Percentiles rank a stretch among this genome's conserved stretches.
phyloP scores from a whole-genome alignment of 2,888 invertebrate genomes.

The Ichneumoninae sp. region DNA sequence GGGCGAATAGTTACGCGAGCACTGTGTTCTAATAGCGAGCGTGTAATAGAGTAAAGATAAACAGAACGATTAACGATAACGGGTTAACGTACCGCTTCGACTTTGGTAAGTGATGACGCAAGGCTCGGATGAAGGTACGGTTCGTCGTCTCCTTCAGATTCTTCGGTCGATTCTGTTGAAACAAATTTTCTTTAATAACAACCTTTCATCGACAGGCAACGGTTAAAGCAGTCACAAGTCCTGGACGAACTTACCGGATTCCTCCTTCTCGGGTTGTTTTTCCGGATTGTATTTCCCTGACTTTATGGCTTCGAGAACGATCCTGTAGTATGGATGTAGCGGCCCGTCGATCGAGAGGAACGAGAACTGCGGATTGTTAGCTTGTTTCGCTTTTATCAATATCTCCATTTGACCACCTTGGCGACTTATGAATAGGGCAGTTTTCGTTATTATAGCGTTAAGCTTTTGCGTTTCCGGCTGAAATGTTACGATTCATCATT shows the following conservation, averaged over 20 bases:
- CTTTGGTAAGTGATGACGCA: conserved; percentile 85
- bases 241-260: conserved; percentile 78
- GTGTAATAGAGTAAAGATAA: conserved; percentile 16
- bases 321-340: conserved; percentile 95
- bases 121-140: conserved; percentile 95
- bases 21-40: conserved; percentile 53
- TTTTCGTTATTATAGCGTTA: conserved; percentile 98
- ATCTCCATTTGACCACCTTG: conserved; percentile 99
- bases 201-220: conserved; percentile 54
- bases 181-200: conserved; percentile 61
- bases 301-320: conserved; percentile 89
- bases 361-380: conserved; percentile 95
- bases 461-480: conserved; percentile 95
- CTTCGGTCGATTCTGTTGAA: conserved; percentile 78
- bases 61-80: conserved; percentile 21
- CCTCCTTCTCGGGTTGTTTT: conserved; percentile 83
- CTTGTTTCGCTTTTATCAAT: conserved; percentile 98
- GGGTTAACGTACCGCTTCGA: conserved; percentile 88
- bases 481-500: conserved; percentile 64
- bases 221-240: background rate
- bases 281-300: conserved; percentile 87
- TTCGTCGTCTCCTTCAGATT: conserved; percentile 87
- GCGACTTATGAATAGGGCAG: conserved; percentile 93
- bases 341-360: conserved; percentile 95
- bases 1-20: conserved; percentile 60